A percentile compares a stretch with the other conserved stretches of the same genome.
phyloP scores from a whole-genome alignment of 2,888 invertebrate genomes.

The Erynnis tages region DNA sequence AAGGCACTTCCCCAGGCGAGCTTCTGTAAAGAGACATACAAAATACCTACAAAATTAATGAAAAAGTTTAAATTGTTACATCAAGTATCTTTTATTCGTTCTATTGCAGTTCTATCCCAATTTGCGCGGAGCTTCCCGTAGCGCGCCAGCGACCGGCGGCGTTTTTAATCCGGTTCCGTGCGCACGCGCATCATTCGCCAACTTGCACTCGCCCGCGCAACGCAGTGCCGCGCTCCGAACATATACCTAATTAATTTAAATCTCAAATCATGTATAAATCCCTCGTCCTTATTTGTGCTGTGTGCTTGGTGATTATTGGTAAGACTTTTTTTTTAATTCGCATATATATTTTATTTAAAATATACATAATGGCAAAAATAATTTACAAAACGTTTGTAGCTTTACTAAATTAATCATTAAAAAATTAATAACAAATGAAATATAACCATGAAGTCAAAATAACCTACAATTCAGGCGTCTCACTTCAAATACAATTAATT shows the following conservation, averaged over 20 bases:
- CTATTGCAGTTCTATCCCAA: slow-evolving; percentile 7
- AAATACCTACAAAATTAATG: too few species aligned
- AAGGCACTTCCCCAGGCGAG: too few species aligned
- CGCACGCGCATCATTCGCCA: slow-evolving; percentile 66
- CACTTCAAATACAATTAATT: too few species aligned
- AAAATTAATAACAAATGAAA: too few species aligned
- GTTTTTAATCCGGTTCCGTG: slow-evolving; percentile 65
- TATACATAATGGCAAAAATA: too few species aligned
- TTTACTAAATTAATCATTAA: too few species aligned
- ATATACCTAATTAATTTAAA: slow-evolving; percentile 5
- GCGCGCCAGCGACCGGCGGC: slow-evolving; percentile 33
- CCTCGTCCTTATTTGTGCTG: slow-evolving; percentile 59
- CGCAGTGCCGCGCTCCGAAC: slow-evolving; percentile 39
- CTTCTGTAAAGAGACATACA: too few species aligned
- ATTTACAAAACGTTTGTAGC: too few species aligned
- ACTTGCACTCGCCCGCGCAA: slow-evolving; percentile 55
- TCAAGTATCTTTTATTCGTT: background rate
- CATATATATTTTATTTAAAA: background rate
- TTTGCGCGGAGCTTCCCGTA: slow-evolving; percentile 12
- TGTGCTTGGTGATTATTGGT: slow-evolving; percentile 67
- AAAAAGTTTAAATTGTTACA: background rate
- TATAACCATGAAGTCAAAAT: too few species aligned
- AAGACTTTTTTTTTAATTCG: slow-evolving; percentile 1
- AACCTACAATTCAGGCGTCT: too few species aligned
- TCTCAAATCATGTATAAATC: slow-evolving; percentile 60